Conservation (phyloP, 1,140 invertebrate species). For the Psix sp. region DNA sequence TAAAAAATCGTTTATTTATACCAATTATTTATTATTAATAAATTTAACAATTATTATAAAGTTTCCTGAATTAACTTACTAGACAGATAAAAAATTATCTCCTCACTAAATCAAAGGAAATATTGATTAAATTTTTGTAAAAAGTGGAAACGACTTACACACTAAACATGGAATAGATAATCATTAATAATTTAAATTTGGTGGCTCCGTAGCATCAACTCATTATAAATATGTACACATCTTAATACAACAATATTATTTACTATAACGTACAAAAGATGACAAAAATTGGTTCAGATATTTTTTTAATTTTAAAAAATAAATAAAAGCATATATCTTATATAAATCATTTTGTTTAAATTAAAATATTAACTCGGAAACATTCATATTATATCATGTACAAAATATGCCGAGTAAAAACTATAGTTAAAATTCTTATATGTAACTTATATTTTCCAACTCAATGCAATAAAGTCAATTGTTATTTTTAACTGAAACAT, state of each 20-base stretch:
- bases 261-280: neutral
- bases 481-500: no score
- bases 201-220: no score
- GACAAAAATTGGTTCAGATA: neutral
- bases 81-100: neutral
- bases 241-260: neutral
- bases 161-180: neutral
- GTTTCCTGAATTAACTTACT: neutral
- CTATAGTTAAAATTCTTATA: no score
- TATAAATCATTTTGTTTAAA: no score
- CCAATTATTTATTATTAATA: neutral
- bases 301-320: neutral
- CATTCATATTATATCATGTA: no score
- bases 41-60: neutral
- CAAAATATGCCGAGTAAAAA: no score
- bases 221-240: no score
- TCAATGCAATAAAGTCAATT: no score
- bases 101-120: neutral
- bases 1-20: constrained; percentile 15
- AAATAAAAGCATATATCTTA: no score
- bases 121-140: neutral
- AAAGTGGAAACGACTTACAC: constrained; percentile 1
- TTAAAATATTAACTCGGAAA: no score
- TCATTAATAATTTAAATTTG: neutral
- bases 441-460: no score